These are phyloP conservation scores for Acrocephalus kingi DNA, from an alignment of 2,113 vertebrate genomes.

Conservation along the genomic window DNA sequence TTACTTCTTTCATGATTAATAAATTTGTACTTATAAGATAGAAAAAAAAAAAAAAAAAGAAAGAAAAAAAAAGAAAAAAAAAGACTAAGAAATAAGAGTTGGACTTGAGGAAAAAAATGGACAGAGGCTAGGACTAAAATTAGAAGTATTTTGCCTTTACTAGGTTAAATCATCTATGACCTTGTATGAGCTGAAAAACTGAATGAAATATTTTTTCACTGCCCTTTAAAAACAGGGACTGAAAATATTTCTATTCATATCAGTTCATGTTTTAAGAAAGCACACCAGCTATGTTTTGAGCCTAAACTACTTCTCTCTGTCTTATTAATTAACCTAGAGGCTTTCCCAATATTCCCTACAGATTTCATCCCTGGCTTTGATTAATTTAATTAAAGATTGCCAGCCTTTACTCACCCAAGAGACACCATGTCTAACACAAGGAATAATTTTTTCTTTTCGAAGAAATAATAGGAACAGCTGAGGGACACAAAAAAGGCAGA, in stretches of 20 bases:
- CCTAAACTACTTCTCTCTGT: slow-evolving; percentile 45
- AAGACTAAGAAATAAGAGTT: background rate
- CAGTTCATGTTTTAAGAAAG: background rate
- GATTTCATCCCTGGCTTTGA: slow-evolving; percentile 62
- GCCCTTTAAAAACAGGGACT: background rate
- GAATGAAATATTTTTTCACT: background rate
- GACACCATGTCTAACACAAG: slow-evolving; percentile 24
- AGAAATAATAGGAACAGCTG: background rate
- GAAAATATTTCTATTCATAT: slow-evolving; percentile 14
- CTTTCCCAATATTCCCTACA: slow-evolving; percentile 55
- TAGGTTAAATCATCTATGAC: background rate
- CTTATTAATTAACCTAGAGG: slow-evolving; percentile 67
- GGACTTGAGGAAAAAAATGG: background rate
- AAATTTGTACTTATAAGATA: background rate
- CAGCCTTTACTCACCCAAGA: slow-evolving; percentile 51
- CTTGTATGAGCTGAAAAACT: background rate
- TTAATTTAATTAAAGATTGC: slow-evolving; percentile 70
- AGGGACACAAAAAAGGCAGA: background rate
- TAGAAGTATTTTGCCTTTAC: background rate
- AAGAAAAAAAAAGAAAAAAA: background rate
- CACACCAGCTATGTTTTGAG: background rate
- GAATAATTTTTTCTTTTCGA: slow-evolving; percentile 47
- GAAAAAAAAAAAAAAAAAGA: background rate
- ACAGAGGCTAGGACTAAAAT: background rate
- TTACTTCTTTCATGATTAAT: background rate